A percentile compares a stretch with the other conserved stretches of the same genome.
Evolutionary conservation across 2,113 vertebrate species (phyloP).

Genomic region (Mus spicilegus): DNA sequence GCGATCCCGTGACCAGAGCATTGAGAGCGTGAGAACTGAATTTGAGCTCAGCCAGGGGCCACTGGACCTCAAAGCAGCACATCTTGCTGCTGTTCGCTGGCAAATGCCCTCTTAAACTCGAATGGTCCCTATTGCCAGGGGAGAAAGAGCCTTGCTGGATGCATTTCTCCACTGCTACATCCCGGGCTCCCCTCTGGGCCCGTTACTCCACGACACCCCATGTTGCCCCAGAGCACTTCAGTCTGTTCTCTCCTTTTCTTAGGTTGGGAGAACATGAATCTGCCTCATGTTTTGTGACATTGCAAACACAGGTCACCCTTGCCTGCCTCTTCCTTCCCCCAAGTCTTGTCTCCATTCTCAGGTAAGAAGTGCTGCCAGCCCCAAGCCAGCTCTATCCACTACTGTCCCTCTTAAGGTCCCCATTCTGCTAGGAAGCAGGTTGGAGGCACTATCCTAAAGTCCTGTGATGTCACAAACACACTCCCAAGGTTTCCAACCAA

Average conservation of each 20-base stretch:
- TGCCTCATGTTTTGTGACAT: fast-evolving
- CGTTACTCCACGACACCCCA: fast-evolving
- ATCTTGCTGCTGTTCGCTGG: not conserved
- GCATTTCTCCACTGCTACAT: no score
- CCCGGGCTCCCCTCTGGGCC: not conserved
- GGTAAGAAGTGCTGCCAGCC: not conserved
- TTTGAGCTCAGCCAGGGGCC: not conserved
- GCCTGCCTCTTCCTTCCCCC: not conserved
- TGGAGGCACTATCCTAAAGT: not conserved
- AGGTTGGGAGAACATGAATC: no score
- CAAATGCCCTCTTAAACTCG: not conserved
- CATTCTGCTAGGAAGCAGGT: not conserved
- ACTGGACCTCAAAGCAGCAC: no score
- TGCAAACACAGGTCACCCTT: not conserved
- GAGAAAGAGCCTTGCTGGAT: not conserved
- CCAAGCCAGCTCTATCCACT: not conserved
- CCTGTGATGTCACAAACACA: slow-evolving; percentile 6
- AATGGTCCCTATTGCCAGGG: not conserved
- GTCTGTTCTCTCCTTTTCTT: not conserved
- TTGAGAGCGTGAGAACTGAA: not conserved
- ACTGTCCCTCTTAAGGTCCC: not conserved
- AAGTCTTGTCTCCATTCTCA: not conserved
- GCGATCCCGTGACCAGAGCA: not conserved
- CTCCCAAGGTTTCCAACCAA: slow-evolving; percentile 37
- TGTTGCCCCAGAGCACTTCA: fast-evolving